A percentile compares a stretch with the other conserved stretches of the same genome.
phyloP scores from a whole-genome alignment of 2,113 vertebrate species.

The Dendrocopos noguchii region DNA sequence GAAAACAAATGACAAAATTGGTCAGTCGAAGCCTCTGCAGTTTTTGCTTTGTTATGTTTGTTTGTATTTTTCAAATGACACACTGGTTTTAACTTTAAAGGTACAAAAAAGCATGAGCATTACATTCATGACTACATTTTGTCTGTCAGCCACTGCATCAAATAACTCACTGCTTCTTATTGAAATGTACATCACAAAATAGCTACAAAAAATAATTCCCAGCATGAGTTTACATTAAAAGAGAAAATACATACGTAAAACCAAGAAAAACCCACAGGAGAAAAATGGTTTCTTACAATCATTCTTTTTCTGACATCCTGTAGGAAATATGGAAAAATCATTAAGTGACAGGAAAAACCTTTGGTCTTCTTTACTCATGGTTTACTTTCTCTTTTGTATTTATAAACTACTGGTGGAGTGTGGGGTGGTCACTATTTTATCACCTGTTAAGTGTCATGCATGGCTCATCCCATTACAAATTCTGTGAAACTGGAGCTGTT shows the following conservation, averaged over 20 bases:
- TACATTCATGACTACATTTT: conserved; percentile 21
- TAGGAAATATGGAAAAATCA: conserved; percentile 24
- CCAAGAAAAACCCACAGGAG: not conserved
- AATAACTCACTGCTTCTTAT: not conserved
- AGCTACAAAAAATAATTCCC: not conserved
- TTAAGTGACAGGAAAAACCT: not conserved
- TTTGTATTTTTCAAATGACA: not conserved
- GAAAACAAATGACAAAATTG: conserved; percentile 26
- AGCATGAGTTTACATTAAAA: conserved; percentile 13
- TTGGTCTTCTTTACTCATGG: not conserved
- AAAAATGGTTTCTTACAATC: conserved; percentile 5
- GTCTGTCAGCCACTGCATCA: conserved; percentile 24
- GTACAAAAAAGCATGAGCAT: not conserved
- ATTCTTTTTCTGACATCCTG: conserved; percentile 6
- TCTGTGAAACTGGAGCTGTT: not conserved
- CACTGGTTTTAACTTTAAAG: conserved; percentile 20
- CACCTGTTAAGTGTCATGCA: not conserved
- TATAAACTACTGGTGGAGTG: not conserved
- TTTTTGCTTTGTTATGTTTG: not conserved
- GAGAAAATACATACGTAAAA: not conserved
- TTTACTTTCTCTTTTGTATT: not conserved
- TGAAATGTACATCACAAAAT: not conserved
- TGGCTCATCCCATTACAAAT: conserved; percentile 19
- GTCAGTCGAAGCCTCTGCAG: not conserved
- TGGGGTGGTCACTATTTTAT: not conserved